Base-by-base conservation (phyloP, 2,888 invertebrate species). In the Sialis fuliginosa region DNA sequence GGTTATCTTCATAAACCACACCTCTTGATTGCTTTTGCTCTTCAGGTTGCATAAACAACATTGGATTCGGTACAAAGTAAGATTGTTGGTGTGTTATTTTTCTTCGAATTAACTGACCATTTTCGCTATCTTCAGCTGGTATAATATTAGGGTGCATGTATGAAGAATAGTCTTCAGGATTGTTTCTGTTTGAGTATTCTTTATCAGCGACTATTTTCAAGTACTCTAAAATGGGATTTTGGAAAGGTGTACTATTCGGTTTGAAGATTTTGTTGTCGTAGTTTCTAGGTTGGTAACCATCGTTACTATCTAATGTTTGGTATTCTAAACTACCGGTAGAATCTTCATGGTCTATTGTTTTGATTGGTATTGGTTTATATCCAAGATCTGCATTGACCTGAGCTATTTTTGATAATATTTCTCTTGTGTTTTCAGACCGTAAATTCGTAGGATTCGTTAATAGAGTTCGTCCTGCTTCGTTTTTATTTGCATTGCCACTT, bases 351-450 rank as follows among this genome's bases (percentile, higher is more conserved):
- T 46, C 46, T n/a, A 39, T 9, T 6, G 40, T 22, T 22, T 22
- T 22, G 22, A 22, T 22, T 22, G 22, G 22, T 1, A 6, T 37
- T 10, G 37, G 37, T 37, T 37, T 37, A 30, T 39, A 66, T 60
- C 62, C 69, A 62, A 56, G 66, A 57, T 65, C 65, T 42, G 67
- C 64, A 54, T 76, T 76, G 5, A 75, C 64, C 48, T 64, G 62
- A 54, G 66, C 68, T 50, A 75, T 75, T 61, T 73, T 74, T 37
- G 70, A 66, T 32, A 75, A 56, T 47, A 75, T 75, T 33, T 72
- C 68, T 57, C 56, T 57, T 1, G 66, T 64, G 46, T 51, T 57
- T 41, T 56, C 54, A 44, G 57, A 56, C 2, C 13, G 39, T 43
- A 34, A 47, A n/a, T 37, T 44, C 41, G 51, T 33, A 10, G 45